These are phyloP conservation scores for Globicephala melas DNA, from an alignment of 2,113 vertebrate species.

Conservation along the genomic window DNA sequence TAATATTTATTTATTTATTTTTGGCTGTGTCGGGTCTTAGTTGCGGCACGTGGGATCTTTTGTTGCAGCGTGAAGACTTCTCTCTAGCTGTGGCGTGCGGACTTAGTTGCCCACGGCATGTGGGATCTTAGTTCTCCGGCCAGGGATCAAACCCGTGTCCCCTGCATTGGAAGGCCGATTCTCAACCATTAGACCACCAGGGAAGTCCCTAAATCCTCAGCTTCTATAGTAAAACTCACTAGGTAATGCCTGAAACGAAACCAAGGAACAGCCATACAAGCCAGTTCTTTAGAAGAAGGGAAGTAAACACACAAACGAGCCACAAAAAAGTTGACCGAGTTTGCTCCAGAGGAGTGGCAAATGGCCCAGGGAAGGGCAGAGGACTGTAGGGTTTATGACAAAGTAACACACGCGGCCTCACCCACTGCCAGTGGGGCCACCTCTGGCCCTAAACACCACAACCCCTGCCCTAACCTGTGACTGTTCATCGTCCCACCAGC, in stretches of 20 bases:
- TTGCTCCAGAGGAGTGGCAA: not conserved
- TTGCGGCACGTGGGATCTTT: no score
- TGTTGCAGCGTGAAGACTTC: no score
- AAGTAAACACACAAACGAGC: not conserved
- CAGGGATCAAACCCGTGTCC: accelerated
- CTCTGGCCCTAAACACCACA: not conserved
- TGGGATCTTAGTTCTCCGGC: no score
- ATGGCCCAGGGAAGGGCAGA: not conserved
- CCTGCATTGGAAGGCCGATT: no score
- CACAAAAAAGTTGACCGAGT: not conserved
- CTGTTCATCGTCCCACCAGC: not conserved
- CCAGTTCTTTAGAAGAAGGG: not conserved
- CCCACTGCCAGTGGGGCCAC: not conserved
- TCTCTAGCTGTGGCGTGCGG: no score
- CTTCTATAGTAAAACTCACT: not conserved
- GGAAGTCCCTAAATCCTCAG: not conserved
- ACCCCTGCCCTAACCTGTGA: not conserved
- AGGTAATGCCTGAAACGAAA: not conserved
- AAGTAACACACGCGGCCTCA: not conserved
- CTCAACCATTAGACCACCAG: no score
- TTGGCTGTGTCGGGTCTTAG: no score
- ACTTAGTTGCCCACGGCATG: no score
- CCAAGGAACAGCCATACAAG: not conserved
- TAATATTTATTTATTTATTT: no score
- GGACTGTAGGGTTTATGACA: not conserved